Evolutionary conservation across 2,888 invertebrate genomes (phyloP), one percentile per base, ranked within the genome.

Genomic region (Choristoneura rosaceana): DNA sequence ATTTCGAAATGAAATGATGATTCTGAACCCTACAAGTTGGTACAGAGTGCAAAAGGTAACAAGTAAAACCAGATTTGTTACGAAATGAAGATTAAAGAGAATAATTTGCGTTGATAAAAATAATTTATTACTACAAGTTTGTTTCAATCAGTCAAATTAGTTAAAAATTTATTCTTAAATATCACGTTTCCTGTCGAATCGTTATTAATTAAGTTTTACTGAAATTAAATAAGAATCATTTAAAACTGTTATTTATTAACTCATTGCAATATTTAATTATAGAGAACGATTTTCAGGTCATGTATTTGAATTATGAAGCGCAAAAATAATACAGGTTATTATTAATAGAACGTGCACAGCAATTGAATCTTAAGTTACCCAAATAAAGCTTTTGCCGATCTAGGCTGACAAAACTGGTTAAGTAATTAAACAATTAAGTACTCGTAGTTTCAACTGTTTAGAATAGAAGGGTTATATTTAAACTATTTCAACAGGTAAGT

Each of bases 71-170:
- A 15, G 66, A 61, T 70, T n/a, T 45, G 43, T 71, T 71, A 66
- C 71, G 61, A 71, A 71, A 66, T 55, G 41, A 61, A 34, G 52
- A 71, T 47, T 58, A 55, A 62, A 25, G 25, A 50, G 52, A 33
- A 45, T 47, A 45, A 58, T 66, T 61, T 14, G 52, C 43, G 17
- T 43, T 66, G 50, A 65, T 67, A 12, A 62, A 61, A 55, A 62
- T 17, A 55, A 71, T 71, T 62, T 62, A 71, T 71, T 38, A 66
- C 61, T 67, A 47, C 66, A 5, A 45, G 66, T 66, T 61, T 55
- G 2, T 71, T 25, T 45, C 62, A 67, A 71, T 67, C 45, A 62
- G 25, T 14, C 17, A 34, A 67, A 67, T 61, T 67, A 15, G 41
- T 61, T 61, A 14, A 34, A 66, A 52, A 67, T 59, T 17, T 59